Conservation (phyloP, 2,888 invertebrate genomes). For the Ptychoptera contaminata region DNA sequence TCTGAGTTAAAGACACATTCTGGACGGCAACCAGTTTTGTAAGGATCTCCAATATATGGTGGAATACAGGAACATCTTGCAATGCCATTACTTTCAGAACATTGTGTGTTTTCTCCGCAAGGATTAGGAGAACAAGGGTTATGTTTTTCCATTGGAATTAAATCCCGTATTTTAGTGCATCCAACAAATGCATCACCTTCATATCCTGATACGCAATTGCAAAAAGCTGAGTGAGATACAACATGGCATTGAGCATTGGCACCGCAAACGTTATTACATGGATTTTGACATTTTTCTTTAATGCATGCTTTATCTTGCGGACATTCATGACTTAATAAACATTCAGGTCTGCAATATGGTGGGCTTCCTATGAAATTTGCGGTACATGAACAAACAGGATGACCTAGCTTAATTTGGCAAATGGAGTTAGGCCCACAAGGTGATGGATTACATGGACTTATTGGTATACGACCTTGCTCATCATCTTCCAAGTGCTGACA, state of each 20-base stretch:
- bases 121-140: slow-evolving; percentile 66
- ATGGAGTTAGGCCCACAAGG: slow-evolving; percentile 72
- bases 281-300: slow-evolving; percentile 65
- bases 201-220: slow-evolving; percentile 59
- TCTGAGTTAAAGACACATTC: slow-evolving; percentile 73
- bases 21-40: slow-evolving; percentile 67
- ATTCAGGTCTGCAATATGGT: slow-evolving; percentile 69
- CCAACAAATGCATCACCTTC: slow-evolving; percentile 76
- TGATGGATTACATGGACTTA: slow-evolving; percentile 41
- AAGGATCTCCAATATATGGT: slow-evolving; percentile 77
- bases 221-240: slow-evolving; percentile 65
- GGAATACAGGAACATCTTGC: slow-evolving; percentile 74
- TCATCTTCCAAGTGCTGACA: slow-evolving; percentile 31
- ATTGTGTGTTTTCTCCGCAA: slow-evolving; percentile 73
- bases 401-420: slow-evolving; percentile 61
- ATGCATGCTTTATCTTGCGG: slow-evolving; percentile 62
- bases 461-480: slow-evolving; percentile 21
- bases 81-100: slow-evolving; percentile 48
- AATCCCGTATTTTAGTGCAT: slow-evolving; percentile 40
- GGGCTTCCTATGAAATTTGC: slow-evolving; percentile 67
- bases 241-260: slow-evolving; percentile 64
- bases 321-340: slow-evolving; percentile 70
- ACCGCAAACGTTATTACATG: slow-evolving; percentile 64
- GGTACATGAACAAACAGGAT: slow-evolving; percentile 66
- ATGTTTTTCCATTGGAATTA: slow-evolving; percentile 16